phyloP scores from a whole-genome alignment of 2,888 invertebrate species.

The Oligia latruncula region DNA sequence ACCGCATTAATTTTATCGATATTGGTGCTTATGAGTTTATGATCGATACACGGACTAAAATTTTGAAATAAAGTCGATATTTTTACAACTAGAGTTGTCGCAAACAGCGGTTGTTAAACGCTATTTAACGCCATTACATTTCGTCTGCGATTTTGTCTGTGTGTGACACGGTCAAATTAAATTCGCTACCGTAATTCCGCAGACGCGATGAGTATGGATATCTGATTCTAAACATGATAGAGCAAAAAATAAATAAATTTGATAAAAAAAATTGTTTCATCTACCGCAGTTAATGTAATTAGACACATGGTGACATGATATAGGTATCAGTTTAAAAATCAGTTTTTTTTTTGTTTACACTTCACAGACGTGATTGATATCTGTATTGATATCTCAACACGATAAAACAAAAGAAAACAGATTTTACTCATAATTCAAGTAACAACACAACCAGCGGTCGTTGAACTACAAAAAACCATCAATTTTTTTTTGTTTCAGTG shows the following conservation, averaged over 20 bases:
- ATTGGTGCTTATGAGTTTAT: slow-evolving; percentile 42
- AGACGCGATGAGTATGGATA: not conserved
- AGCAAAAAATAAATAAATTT: not conserved
- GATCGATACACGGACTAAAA: slow-evolving; percentile 16
- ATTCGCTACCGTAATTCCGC: not conserved
- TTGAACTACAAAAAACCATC: no score
- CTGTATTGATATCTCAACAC: no score
- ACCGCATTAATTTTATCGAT: slow-evolving; percentile 27
- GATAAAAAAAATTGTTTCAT: no score
- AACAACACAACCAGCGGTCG: no score
- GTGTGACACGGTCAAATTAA: not conserved
- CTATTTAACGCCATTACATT: slow-evolving; percentile 9
- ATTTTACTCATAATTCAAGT: no score
- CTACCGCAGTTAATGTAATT: no score
- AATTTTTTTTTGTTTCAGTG: no score
- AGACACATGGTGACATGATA: no score
- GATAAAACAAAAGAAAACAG: no score
- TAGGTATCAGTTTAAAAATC: no score
- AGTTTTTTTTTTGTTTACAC: no score
- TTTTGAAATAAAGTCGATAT: slow-evolving; percentile 35
- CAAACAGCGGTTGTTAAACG: slow-evolving; percentile 30
- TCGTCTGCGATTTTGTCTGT: not conserved
- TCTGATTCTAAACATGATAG: not conserved
- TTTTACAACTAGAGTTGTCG: slow-evolving; percentile 38
- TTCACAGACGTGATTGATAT: no score